phyloP scores from a whole-genome alignment of 92 coral and sea anemone species.

The Bergia sp. region DNA sequence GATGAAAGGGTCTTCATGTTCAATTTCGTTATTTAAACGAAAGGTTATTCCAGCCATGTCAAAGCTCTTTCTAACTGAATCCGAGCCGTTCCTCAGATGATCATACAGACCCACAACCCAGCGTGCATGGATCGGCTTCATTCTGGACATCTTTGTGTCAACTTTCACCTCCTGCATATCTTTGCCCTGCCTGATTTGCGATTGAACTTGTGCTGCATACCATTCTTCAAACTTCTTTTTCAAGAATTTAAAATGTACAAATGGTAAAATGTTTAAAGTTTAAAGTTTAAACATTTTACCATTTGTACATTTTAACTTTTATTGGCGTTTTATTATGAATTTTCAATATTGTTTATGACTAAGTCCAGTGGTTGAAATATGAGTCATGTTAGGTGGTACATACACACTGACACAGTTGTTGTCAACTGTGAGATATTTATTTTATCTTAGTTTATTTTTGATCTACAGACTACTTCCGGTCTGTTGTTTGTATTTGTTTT shows the following conservation, averaged over 20 bases:
- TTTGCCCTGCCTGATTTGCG: neutral
- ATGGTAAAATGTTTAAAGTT: no score
- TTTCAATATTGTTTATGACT: neutral
- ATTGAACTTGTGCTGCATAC: neutral
- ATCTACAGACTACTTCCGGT: no score
- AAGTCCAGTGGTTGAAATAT: constrained; percentile 19
- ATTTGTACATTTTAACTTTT: no score
- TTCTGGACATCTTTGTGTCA: constrained; percentile 11
- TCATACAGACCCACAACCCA: neutral
- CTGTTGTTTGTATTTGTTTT: no score
- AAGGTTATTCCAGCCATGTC: neutral
- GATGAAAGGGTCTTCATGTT: neutral
- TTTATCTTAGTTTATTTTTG: no score
- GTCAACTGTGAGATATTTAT: no score
- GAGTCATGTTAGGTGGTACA: constrained; percentile 6
- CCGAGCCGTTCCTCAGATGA: constrained; percentile 7
- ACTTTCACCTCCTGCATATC: neutral
- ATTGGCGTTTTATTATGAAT: no score
- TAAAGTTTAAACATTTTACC: no score
- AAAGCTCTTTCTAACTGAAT: neutral
- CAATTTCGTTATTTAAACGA: neutral
- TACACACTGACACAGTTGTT: neutral
- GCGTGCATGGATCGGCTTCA: neutral
- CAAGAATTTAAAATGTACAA: neutral
- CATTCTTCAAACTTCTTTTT: neutral